Base-by-base conservation (phyloP, 2,113 vertebrate species). In the Stegastes partitus region DNA sequence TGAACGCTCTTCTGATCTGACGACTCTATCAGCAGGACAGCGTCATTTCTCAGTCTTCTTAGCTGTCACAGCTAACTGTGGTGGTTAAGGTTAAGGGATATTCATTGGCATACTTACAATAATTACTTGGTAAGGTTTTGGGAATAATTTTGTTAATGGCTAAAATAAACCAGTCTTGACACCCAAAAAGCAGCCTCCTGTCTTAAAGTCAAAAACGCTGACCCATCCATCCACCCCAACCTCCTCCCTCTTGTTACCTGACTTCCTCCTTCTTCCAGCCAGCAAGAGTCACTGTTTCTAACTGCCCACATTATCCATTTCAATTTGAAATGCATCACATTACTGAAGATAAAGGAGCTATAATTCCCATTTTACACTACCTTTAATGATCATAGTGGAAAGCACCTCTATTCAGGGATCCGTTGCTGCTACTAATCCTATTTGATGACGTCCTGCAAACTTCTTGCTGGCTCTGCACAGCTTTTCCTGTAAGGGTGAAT, bases 311-410 rank as follows among this genome's bases (percentile, higher is more conserved):
- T 64, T 49, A 49, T 31, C 45, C 1, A 37, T 66, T 66, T 66
- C n/a, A 51, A 45, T 67, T 28, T 67, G 5, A 53, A 7, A 16
- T 34, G 19, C 39, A 42, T 42, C 15, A 53, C 18, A 39, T 0
- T 7, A 37, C 47, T 53, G 64, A 67, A 67, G 21, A 21, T 39
- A 53, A 67, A 67, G 5, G 0, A 51, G 49, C 31, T 67, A 8
- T 53, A 54, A 68, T 54, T 68, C 25, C 65, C 31, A 39, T 39
- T 67, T 25, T 67, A 22, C 14, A 12, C 37, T 54, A 54, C 53
- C 21, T 16, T 19, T 39, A 39, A 67, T 67, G 21, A 67, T 39
- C 5, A 53, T 19, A 67, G 3, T 53, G 37, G 23, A 31, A 67
- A 39, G 51, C 18, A 39, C 7, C 1, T 53, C 11, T 11, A 67